Percentiles rank a stretch among this genome's conserved stretches.
phyloP scores from a whole-genome alignment of 2,888 invertebrate species.

The Agonum fuliginosum region DNA sequence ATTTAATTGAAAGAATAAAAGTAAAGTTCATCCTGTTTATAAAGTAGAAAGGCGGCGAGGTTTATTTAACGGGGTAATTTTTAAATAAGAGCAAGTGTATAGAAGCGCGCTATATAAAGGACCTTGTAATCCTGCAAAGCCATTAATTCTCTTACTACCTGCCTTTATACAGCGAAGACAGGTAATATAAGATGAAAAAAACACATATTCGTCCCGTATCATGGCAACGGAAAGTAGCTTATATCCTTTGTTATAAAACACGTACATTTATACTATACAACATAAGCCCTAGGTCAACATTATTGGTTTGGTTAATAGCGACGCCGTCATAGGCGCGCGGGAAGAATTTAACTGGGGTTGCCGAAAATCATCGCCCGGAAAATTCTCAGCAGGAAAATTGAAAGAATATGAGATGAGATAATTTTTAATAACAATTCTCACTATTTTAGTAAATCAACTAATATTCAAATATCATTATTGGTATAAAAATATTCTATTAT shows the following conservation, averaged over 20 bases:
- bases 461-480: too few relatives aligned
- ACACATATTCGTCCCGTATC: slow-evolving; percentile 49
- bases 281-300: slow-evolving; percentile 59
- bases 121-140: slow-evolving; percentile 28
- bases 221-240: slow-evolving; percentile 51
- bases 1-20: too few relatives aligned
- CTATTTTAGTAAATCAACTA: too few relatives aligned
- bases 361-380: background rate
- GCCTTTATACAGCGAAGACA: slow-evolving; percentile 40
- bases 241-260: slow-evolving; percentile 54
- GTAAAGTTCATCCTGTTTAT: background rate
- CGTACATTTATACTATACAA: slow-evolving; percentile 52
- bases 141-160: slow-evolving; percentile 42
- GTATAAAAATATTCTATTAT: too few relatives aligned
- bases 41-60: background rate
- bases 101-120: slow-evolving; percentile 22
- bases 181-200: slow-evolving; percentile 48
- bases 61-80: slow-evolving; percentile 5
- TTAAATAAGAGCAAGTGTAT: slow-evolving; percentile 29
- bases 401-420: background rate
- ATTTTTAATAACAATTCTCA: background rate
- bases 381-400: background rate
- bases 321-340: slow-evolving; percentile 8
- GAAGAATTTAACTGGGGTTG: background rate
- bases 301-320: slow-evolving; percentile 56